phyloP scores from a whole-genome alignment of 2,888 invertebrate genomes.

The Folsomia candida region DNA sequence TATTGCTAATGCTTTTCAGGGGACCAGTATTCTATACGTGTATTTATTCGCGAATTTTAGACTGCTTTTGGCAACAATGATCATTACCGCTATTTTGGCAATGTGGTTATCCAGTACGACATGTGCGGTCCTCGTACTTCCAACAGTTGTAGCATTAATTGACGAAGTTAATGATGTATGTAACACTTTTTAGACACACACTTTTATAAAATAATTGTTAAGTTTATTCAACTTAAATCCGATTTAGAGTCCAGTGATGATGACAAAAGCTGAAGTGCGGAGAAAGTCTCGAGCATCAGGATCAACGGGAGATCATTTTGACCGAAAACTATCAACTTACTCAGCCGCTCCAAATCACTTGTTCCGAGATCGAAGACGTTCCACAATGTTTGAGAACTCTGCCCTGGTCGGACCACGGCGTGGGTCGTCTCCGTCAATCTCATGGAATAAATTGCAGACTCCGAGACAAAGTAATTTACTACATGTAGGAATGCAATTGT shows the following conservation, averaged over 20 bases:
- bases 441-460: not conserved
- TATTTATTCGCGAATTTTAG: conserved; percentile 54
- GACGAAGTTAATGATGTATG: conserved; percentile 74
- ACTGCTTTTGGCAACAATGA: conserved; percentile 77
- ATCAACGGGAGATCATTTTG: not conserved
- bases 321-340: not conserved
- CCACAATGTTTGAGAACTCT: not conserved
- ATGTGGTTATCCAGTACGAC: conserved; percentile 97
- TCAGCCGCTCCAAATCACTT: not conserved
- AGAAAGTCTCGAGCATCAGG: not conserved
- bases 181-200: no score
- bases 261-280: not conserved
- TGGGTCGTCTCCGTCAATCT: not conserved
- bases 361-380: not conserved
- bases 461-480: no score
- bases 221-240: no score
- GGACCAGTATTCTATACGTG: no score
- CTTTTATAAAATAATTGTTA: no score
- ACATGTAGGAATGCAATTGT: no score
- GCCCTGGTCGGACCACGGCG: not conserved
- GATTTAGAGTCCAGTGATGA: not conserved
- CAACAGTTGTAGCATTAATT: conserved; percentile 81
- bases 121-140: conserved; percentile 89
- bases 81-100: conserved; percentile 87
- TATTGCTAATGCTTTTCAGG: no score